Evolutionary conservation across 2,113 vertebrate genomes (phyloP).

Genomic region (Heterocephalus glaber): DNA sequence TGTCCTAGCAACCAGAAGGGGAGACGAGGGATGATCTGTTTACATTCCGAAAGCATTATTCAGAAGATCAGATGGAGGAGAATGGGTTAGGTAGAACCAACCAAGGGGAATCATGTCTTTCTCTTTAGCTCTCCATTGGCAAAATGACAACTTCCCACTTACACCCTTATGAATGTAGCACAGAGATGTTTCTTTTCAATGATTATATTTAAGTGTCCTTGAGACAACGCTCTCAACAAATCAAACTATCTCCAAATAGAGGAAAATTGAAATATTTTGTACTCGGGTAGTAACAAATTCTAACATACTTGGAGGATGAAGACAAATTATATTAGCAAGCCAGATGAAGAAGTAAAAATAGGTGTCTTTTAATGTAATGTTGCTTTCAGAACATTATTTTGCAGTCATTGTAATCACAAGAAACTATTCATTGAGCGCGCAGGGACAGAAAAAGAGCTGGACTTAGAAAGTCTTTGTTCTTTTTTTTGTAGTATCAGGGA

Average conservation of each 20-base stretch:
- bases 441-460: not conserved
- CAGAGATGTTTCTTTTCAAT: conserved; percentile 7
- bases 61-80: not conserved
- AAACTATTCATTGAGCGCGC: not conserved
- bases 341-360: conserved; percentile 19
- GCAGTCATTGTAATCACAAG: conserved; percentile 22
- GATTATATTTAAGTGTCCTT: not conserved
- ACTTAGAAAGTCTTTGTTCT: conserved; percentile 11
- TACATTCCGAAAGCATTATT: not conserved
- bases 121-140: not conserved
- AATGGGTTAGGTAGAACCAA: not conserved
- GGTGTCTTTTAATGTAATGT: conserved; percentile 28
- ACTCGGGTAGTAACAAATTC: not conserved
- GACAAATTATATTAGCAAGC: not conserved
- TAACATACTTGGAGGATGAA: conserved; percentile 23
- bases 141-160: conserved; percentile 3
- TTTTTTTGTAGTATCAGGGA: no score
- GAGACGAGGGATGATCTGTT: not conserved
- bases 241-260: conserved; percentile 8
- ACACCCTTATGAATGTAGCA: not conserved
- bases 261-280: conserved; percentile 53
- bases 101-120: not conserved
- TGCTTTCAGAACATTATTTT: not conserved
- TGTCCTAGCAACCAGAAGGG: not conserved
- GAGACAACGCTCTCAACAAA: not conserved